Conservation (phyloP, 2,888 invertebrate genomes). For the Poecilus cupreus region DNA sequence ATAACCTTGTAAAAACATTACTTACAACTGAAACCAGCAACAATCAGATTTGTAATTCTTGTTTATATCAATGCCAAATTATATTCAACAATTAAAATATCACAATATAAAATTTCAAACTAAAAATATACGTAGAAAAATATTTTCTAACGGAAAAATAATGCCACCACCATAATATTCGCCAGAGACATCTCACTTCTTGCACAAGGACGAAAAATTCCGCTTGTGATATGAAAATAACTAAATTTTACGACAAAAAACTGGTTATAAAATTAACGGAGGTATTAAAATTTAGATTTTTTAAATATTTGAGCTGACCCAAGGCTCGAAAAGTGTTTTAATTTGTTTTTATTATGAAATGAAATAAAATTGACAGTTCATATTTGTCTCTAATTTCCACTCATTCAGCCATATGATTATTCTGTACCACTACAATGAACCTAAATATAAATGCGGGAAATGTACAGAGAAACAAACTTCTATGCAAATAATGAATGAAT, state of each 20-base stretch:
- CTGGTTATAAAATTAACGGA: not conserved
- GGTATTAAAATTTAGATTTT: not conserved
- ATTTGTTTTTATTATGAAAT: not conserved
- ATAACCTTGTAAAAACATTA: conserved; percentile 52
- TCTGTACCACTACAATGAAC: too few relatives aligned
- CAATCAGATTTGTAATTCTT: conserved; percentile 19
- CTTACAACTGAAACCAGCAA: conserved; percentile 47
- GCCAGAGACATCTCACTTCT: conserved; percentile 39
- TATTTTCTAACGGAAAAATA: conserved; percentile 50
- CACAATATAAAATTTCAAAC: conserved; percentile 16
- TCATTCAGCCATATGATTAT: too few relatives aligned
- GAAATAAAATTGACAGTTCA: too few relatives aligned
- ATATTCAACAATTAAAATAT: conserved; percentile 16
- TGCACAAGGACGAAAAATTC: conserved; percentile 24
- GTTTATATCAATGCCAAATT: not conserved
- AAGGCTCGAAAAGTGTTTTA: too few relatives aligned
- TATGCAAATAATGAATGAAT: too few relatives aligned
- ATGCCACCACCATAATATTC: conserved; percentile 44
- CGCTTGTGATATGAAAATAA: not conserved
- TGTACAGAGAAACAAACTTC: too few relatives aligned
- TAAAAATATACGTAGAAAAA: conserved; percentile 34
- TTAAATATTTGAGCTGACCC: too few relatives aligned
- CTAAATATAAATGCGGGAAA: too few relatives aligned
- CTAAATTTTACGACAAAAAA: not conserved
- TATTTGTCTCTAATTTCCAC: too few relatives aligned